Evolutionary conservation across 2,888 invertebrate species (phyloP), one percentile per base, ranked within the genome.

Genomic region (Encarsia formosa): DNA sequence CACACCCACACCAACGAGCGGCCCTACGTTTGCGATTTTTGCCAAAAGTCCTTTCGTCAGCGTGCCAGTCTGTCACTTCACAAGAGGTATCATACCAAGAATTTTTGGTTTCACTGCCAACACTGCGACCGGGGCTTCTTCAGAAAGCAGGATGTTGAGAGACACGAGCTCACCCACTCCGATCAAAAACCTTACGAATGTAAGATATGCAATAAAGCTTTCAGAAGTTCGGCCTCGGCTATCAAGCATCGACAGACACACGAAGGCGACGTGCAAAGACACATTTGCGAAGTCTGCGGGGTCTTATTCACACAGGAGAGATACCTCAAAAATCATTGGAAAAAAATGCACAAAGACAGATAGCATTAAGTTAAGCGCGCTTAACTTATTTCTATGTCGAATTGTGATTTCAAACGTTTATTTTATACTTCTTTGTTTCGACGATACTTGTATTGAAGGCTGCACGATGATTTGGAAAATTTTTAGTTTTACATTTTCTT

Each of bases 161-260:
- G 77, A 5, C 81, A 81, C 64, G 65, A 69, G 39, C 69, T 51
- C 34, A 57, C 54, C 2, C 80, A 81, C 63, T 77, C 76, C 2
- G 77, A 78, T 44, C 76, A 74, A 26, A 79, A 78, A 58, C 79
- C 79, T 5, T 79, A 76, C 59, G 64, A 65, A 32, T 80, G 80
- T 61, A 63, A 64, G 4, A 63, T 71, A 9, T 80, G 79, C 60
- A 74, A 75, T 6, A 63, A 76, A 13, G 70, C 73, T 38, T 80
- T 80, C 61, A 32, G 56, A 13, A 56, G 52, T 15, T 47, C 52
- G 15, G 52, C 56, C 18, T 52, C 51, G 11, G 48, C 52, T 4
- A 52, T 46, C 18, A 38, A 79, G 4, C 82, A 82, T 64, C 67
- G 70, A 58, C 73, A 76, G 32, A 77, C 77, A 55, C 82, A 82